Evolutionary conservation across 1,140 invertebrate genomes (phyloP).

Genomic region (Neelides sp.): DNA sequence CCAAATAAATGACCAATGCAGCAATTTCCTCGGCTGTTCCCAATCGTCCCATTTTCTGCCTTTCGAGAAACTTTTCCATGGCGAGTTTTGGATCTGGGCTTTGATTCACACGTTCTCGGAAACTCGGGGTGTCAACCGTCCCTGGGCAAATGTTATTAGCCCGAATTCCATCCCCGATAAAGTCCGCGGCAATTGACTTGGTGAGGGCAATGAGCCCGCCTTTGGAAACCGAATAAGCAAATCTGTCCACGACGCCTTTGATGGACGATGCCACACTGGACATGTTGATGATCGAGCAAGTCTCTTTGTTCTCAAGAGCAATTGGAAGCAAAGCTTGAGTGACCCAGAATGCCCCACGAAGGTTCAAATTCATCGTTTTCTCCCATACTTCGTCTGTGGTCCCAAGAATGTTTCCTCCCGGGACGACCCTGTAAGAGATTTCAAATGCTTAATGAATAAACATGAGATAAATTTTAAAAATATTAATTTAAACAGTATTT

Average conservation of each 20-base stretch:
- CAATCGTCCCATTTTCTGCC: slow-evolving; percentile 38
- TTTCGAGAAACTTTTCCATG: slow-evolving; percentile 34
- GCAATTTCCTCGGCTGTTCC: slow-evolving; percentile 40
- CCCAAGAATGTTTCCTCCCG: slow-evolving; percentile 34
- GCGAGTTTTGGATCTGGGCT: slow-evolving; percentile 34
- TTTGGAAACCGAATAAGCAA: slow-evolving; percentile 38
- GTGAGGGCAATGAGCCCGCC: slow-evolving; percentile 40
- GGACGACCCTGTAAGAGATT: slow-evolving; percentile 35
- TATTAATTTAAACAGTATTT: neutral
- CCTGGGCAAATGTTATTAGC: slow-evolving; percentile 38
- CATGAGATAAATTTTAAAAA: neutral
- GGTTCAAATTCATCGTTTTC: slow-evolving; percentile 39
- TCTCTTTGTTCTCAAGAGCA: slow-evolving; percentile 29
- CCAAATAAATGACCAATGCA: slow-evolving; percentile 36
- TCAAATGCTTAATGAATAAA: slow-evolving; percentile 12
- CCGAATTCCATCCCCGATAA: slow-evolving; percentile 35
- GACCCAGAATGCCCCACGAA: slow-evolving; percentile 36
- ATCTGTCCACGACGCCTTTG: slow-evolving; percentile 37
- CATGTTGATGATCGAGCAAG: slow-evolving; percentile 39
- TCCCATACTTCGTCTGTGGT: slow-evolving; percentile 37
- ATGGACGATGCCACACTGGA: slow-evolving; percentile 39
- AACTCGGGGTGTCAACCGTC: slow-evolving; percentile 31
- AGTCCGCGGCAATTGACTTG: slow-evolving; percentile 37
- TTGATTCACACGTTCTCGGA: slow-evolving; percentile 33
- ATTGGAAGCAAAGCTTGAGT: slow-evolving; percentile 27